These are phyloP conservation scores for Blastobasis adustella DNA, from an alignment of 2,888 invertebrate genomes.

Conservation along the genomic window DNA sequence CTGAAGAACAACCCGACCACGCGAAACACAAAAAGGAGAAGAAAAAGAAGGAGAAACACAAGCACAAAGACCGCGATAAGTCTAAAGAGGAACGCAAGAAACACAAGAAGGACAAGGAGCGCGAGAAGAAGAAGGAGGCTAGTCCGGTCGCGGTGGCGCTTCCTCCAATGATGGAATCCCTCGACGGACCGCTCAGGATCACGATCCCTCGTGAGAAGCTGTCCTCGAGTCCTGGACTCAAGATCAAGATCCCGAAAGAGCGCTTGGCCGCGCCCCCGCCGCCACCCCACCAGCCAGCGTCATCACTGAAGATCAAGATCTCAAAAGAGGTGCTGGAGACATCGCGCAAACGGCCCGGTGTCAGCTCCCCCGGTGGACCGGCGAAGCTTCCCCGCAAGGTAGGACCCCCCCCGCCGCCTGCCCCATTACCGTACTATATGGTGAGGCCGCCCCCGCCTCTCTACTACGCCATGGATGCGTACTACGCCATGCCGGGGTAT, in stretches of 20 bases:
- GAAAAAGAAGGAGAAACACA: conserved; percentile 87
- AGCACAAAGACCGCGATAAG: conserved; percentile 85
- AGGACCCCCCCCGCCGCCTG: conserved; percentile 40
- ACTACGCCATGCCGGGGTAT: conserved; percentile 39
- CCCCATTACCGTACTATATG: conserved; percentile 25
- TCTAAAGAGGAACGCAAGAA: conserved; percentile 82
- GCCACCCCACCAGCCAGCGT: conserved; percentile 58
- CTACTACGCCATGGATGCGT: conserved; percentile 54
- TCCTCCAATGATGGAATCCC: conserved; percentile 21
- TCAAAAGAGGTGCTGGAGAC: conserved; percentile 82
- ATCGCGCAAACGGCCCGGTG: conserved; percentile 48
- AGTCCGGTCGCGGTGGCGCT: conserved; percentile 31
- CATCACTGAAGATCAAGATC: conserved; percentile 85
- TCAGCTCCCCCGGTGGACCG: conserved; percentile 30
- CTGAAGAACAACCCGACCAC: conserved; percentile 42
- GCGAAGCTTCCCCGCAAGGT: conserved; percentile 56
- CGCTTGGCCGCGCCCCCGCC: conserved; percentile 76
- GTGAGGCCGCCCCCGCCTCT: conserved; percentile 44
- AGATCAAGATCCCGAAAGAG: conserved; percentile 89
- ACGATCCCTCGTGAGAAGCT: conserved; percentile 63
- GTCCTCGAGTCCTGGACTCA: conserved; percentile 73
- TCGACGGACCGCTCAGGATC: conserved; percentile 50
- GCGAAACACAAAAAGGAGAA: conserved; percentile 75
- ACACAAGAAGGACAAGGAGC: conserved; percentile 79
- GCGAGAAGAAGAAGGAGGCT: conserved; percentile 46